Base-by-base conservation (phyloP, 2,888 invertebrate genomes). In the Stenurella melanura region DNA sequence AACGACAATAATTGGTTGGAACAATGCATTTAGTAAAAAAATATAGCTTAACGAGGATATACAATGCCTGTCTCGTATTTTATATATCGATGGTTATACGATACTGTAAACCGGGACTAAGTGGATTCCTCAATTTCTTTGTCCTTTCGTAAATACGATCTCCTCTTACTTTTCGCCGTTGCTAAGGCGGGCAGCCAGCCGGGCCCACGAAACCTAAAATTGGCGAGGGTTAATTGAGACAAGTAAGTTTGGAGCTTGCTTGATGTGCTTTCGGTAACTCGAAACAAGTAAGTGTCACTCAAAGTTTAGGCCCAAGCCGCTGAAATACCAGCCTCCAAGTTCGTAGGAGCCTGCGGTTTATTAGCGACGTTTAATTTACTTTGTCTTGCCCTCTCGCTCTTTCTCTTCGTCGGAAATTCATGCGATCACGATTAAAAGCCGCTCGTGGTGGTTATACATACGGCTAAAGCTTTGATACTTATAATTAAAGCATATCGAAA, bases 291-390 rank as follows among this genome's bases (percentile, higher is more conserved):
- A 58, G 58, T 58, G 60, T 30, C 60, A 42, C 70, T 57, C 70
- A 18, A 58, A 70, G 70, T 58, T 70, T 26, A 21, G 38, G 18
- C 69, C 17, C 58, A 34, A 34, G 21, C 60, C 60, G 30, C 42
- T 42, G 21, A 60, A 70, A 70, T 70, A 42, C 60, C 70, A 60
- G n/a, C 34, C 26, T 12, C 0, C 19, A 34, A 60, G 38, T 15
- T 34, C 64, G 42, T 30, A 64, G 60, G 21, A 42, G 60, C 17
- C 15, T 58, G 38, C 60, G 68, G 68, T 68, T 54, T 58, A 57
- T 69, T 57, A 57, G 69, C 42, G 42, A 42, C 60, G 70, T 70
- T 60, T 60, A 42, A 70, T 60, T 70, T 64, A 64, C 64, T 64
- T 64, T 64, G 34, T 64, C 64, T 64, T 21, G 7, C 58, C 10